These are phyloP conservation scores for Tetramorium parvispinum DNA, from an alignment of 1,140 invertebrate species.

Conservation along the genomic window DNA sequence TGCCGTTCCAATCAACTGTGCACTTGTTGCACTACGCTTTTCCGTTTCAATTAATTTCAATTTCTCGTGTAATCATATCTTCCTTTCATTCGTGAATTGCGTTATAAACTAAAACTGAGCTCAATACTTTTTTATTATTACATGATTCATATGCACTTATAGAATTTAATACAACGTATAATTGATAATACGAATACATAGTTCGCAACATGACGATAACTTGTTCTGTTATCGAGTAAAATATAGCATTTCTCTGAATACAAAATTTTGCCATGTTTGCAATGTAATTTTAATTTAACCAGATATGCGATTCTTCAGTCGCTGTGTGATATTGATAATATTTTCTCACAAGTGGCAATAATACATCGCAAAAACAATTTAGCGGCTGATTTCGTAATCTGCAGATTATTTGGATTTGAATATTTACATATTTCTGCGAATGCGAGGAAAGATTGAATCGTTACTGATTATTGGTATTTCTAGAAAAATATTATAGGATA, in stretches of 20 bases:
- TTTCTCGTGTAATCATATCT: neutral
- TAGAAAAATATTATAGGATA: conserved; percentile 17
- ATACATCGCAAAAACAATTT: conserved; percentile 15
- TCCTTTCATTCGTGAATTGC: neutral
- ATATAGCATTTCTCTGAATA: neutral
- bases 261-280: neutral
- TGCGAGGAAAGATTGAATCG: neutral
- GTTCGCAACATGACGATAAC: neutral
- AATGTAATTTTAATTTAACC: conserved; percentile 12
- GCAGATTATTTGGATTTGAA: neutral
- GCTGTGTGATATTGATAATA: conserved; percentile 23
- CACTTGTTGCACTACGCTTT: conserved; percentile 56
- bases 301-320: neutral
- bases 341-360: too few species aligned
- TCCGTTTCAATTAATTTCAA: conserved; percentile 26
- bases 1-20: conserved; percentile 70
- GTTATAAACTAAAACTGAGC: neutral
- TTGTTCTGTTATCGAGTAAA: neutral
- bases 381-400: conserved; percentile 20
- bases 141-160: too few species aligned
- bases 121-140: neutral
- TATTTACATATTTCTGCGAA: neutral
- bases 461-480: conserved; percentile 2
- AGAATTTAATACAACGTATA: neutral
- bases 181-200: neutral